phyloP scores from a whole-genome alignment of 2,797 vertebrate genomes.

The Myotis myotis region DNA sequence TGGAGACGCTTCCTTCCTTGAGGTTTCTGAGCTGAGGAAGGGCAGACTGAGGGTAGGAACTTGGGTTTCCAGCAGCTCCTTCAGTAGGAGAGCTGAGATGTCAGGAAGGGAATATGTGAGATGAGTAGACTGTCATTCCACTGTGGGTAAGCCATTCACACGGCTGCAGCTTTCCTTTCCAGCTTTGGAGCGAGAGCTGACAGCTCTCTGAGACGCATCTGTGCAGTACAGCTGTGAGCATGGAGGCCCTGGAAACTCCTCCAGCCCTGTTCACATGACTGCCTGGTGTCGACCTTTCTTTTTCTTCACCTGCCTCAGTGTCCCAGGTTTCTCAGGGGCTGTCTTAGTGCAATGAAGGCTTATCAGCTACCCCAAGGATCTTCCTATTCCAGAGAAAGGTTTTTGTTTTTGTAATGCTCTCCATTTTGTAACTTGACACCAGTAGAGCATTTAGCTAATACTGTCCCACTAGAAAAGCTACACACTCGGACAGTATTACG shows the following conservation, averaged over 20 bases:
- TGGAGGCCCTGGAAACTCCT: background rate
- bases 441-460: background rate
- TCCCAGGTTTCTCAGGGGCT: background rate
- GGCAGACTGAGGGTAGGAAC: background rate
- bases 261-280: background rate
- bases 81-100: background rate
- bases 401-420: background rate
- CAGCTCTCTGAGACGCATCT: background rate
- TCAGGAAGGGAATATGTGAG: background rate
- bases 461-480: background rate
- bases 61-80: background rate
- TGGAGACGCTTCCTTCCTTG: background rate
- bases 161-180: background rate
- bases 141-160: background rate
- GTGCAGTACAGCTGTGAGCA: accelerated
- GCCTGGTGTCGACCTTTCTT: background rate
- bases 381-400: background rate
- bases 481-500: accelerated
- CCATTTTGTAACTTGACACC: background rate
- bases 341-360: background rate
- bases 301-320: no score
- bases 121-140: background rate
- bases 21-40: background rate
- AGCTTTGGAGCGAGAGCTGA: accelerated
- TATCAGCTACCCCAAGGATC: background rate